Percentiles rank a stretch among this genome's conserved stretches.
Conservation (phyloP, 2,888 invertebrate genomes). For the Mylabris sibirica region DNA sequence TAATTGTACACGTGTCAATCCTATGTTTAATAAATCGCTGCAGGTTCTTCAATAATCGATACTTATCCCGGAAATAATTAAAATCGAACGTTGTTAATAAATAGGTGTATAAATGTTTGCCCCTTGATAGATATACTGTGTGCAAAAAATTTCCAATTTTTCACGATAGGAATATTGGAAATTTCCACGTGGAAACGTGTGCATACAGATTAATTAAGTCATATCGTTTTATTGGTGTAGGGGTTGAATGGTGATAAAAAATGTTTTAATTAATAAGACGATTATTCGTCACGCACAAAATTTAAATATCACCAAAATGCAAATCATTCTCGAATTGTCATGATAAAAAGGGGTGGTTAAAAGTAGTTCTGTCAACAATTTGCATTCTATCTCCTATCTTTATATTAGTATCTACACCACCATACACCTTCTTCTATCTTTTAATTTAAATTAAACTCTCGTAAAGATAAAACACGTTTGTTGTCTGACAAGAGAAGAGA, state of each 20-base stretch:
- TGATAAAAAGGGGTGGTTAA: slow-evolving; percentile 33
- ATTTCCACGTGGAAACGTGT: not conserved
- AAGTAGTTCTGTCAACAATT: slow-evolving; percentile 56
- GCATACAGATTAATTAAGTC: slow-evolving; percentile 20
- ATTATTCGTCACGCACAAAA: slow-evolving; percentile 40
- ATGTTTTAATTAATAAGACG: slow-evolving; percentile 31
- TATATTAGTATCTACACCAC: too few species aligned
- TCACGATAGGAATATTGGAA: not conserved
- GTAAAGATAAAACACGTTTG: slow-evolving; percentile 51
- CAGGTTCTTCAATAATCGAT: slow-evolving; percentile 2
- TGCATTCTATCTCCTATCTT: slow-evolving; percentile 51
- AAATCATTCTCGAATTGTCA: slow-evolving; percentile 14
- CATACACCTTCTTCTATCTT: slow-evolving; percentile 38
- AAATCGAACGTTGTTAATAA: not conserved
- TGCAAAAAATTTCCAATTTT: not conserved
- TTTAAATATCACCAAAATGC: slow-evolving; percentile 37
- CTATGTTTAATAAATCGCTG: not conserved
- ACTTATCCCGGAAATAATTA: slow-evolving; percentile 10
- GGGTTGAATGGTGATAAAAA: too few species aligned
- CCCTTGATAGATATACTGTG: not conserved
- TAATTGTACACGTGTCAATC: slow-evolving; percentile 15
- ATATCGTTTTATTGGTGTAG: too few species aligned
- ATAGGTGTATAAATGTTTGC: not conserved
- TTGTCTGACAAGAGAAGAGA: slow-evolving; percentile 39
- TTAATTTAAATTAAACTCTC: slow-evolving; percentile 60